Conservation (phyloP, 2,888 invertebrate genomes). For the Eupithecia dodoneata region DNA sequence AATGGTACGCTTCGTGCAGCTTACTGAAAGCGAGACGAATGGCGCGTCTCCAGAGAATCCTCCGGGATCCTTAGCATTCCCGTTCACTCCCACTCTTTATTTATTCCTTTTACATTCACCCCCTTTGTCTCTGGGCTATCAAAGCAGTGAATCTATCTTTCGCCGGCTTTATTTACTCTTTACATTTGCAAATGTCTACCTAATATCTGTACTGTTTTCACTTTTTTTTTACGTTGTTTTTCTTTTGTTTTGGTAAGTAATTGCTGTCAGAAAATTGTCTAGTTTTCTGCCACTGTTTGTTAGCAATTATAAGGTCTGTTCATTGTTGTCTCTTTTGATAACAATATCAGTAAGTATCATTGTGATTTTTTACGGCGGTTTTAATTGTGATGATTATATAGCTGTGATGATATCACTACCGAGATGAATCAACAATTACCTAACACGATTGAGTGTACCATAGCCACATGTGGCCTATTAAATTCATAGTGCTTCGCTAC, state of each 20-base stretch:
- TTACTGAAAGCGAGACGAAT: conserved; percentile 32
- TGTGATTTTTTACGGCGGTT: conserved; percentile 11
- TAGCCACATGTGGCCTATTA: conserved; percentile 7
- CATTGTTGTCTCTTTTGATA: background rate
- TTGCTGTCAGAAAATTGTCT: background rate
- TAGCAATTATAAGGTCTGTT: background rate
- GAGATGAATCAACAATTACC: conserved; percentile 10
- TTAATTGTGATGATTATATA: conserved; percentile 23
- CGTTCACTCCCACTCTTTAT: conserved; percentile 26
- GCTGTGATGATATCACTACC: conserved; percentile 30
- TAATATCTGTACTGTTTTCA: background rate
- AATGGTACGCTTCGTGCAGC: conserved; percentile 18
- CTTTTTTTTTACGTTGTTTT: background rate
- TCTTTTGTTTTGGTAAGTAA: background rate
- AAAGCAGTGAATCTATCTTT: conserved; percentile 32
- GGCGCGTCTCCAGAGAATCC: conserved; percentile 32
- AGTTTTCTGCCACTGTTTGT: background rate
- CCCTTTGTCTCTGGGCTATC: conserved; percentile 27
- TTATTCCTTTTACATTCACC: conserved; percentile 33
- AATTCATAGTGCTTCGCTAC: background rate
- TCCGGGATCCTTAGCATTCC: conserved; percentile 24
- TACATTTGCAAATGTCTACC: background rate
- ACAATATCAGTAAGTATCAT: background rate
- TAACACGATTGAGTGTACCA: background rate
- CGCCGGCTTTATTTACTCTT: background rate